Evolutionary conservation across 2,113 vertebrate species (phyloP).

Genomic region (Chunga burmeisteri): DNA sequence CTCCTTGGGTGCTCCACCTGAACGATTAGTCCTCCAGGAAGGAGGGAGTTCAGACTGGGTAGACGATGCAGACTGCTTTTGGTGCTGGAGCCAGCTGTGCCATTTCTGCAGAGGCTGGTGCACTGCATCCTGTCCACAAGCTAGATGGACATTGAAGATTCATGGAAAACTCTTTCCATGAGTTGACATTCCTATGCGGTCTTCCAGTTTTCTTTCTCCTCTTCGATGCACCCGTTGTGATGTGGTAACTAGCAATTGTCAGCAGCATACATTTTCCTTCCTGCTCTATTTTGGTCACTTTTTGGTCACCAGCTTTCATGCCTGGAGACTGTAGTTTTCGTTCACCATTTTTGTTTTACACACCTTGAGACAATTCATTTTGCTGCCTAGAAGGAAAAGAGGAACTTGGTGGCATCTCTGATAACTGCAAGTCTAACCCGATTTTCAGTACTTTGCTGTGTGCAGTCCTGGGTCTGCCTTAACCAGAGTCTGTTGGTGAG

Average conservation of each 20-base stretch:
- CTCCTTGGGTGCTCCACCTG: background rate
- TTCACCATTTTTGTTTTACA: background rate
- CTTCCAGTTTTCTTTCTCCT: background rate
- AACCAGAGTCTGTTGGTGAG: background rate
- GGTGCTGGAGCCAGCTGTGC: background rate
- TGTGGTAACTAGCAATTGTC: background rate
- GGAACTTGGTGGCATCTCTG: background rate
- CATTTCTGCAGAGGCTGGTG: background rate
- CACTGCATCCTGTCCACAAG: background rate
- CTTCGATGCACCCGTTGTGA: accelerated
- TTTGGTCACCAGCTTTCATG: background rate
- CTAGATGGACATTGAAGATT: background rate
- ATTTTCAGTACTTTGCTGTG: background rate
- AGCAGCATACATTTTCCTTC: background rate
- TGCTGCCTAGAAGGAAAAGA: background rate
- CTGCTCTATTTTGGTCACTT: background rate
- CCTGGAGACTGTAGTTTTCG: background rate
- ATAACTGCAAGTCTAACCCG: background rate
- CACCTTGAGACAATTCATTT: background rate
- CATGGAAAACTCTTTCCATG: background rate
- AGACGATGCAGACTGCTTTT: background rate
- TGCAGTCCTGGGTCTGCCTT: background rate
- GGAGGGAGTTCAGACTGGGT: background rate
- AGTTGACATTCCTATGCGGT: background rate
- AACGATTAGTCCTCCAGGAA: background rate